phyloP scores from a whole-genome alignment of 1,140 invertebrate species.

The Chymomyza costata region DNA sequence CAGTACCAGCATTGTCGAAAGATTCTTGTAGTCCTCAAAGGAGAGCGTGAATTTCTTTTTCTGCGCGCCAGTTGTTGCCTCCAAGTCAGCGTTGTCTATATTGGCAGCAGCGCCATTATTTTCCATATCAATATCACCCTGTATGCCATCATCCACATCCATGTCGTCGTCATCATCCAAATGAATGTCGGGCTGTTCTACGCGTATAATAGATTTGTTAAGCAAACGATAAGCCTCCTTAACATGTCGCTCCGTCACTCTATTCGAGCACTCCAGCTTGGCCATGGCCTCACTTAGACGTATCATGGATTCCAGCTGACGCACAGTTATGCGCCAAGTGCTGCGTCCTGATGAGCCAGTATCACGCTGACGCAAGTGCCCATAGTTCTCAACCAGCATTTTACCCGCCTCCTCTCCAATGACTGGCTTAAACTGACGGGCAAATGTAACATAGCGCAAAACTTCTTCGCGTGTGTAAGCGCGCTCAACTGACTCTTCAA shows the following conservation, averaged over 20 bases:
- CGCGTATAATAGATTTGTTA: conserved; percentile 98
- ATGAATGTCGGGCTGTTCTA: conserved; percentile 98
- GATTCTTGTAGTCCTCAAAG: conserved; percentile 95
- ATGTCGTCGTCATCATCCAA: conserved; percentile 85
- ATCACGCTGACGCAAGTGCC: conserved; percentile 89
- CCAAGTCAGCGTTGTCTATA: conserved; percentile 15
- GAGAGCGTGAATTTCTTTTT: conserved; percentile 94
- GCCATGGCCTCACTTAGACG: conserved; percentile 97
- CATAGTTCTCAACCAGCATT: conserved; percentile 93
- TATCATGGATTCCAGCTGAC: conserved; percentile 98
- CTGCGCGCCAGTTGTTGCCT: conserved; percentile 38
- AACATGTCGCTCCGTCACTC: conserved; percentile 91
- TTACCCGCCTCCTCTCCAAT: conserved; percentile 89
- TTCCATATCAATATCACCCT: conserved; percentile 64
- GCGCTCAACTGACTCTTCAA: conserved; percentile 84
- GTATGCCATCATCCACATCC: conserved; percentile 58
- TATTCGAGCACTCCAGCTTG: conserved; percentile 94
- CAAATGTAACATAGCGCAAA: conserved; percentile 95
- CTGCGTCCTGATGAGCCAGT: conserved; percentile 83
- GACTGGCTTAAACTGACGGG: conserved; percentile 96
- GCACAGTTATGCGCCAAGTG: conserved; percentile 97
- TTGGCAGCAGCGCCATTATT: conserved; percentile 64
- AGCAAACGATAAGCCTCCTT: conserved; percentile 94
- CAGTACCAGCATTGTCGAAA: conserved; percentile 93
- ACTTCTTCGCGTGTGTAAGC: conserved; percentile 92